These are phyloP conservation scores for Lepisosteus oculatus DNA, from an alignment of 2,113 vertebrate species.

Conservation along the genomic window DNA sequence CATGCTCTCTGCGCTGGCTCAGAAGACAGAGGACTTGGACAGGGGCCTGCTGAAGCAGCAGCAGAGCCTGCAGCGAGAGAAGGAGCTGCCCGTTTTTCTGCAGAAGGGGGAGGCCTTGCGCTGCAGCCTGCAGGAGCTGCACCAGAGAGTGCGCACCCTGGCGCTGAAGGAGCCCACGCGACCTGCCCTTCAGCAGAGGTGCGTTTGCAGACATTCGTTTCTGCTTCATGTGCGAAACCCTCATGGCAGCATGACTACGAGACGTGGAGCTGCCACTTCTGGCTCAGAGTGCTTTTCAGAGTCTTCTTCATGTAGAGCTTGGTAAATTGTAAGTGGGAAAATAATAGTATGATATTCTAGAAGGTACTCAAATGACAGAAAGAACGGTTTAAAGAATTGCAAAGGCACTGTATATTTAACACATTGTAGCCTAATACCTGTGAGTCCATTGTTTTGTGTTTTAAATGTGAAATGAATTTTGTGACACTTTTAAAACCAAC, in stretches of 20 bases:
- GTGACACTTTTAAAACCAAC: no score
- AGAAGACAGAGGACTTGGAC: conserved; percentile 37
- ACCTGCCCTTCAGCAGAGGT: conserved; percentile 87
- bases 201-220: neutral
- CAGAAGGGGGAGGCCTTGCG: conserved; percentile 64
- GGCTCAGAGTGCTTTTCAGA: neutral
- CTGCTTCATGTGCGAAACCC: no score
- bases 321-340: no score
- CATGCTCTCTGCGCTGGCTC: conserved; percentile 60
- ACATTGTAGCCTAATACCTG: no score
- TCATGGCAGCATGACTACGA: no score
- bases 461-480: no score
- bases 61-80: conserved; percentile 49
- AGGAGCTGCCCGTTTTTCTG: conserved; percentile 52
- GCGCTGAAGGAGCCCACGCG: conserved; percentile 83
- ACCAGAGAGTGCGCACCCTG: conserved; percentile 59
- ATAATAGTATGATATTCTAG: no score
- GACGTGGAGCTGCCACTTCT: neutral
- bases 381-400: no score
- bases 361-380: no score
- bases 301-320: neutral
- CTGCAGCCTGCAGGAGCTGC: conserved; percentile 73
- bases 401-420: no score
- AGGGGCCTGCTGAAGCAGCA: conserved; percentile 41
- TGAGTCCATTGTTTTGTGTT: no score